These are phyloP conservation scores for Pseudochaenichthys georgianus DNA, from an alignment of 2,797 vertebrate genomes.

Conservation along the genomic window DNA sequence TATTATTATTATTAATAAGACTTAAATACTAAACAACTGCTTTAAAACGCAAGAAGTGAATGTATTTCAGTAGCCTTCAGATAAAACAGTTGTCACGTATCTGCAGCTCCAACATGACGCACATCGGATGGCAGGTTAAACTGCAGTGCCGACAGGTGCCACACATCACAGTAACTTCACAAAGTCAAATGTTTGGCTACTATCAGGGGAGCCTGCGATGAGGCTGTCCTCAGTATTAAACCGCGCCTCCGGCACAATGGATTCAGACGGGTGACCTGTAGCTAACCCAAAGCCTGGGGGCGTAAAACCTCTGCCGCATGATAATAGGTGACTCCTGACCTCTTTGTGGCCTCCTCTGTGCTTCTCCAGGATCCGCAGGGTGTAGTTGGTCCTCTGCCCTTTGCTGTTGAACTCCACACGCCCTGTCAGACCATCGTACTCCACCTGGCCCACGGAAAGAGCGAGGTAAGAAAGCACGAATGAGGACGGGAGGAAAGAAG, in stretches of 20 bases:
- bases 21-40: neutral
- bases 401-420: conserved; percentile 96
- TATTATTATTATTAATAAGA: neutral
- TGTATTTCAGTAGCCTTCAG: conserved; percentile 21
- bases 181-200: conserved; percentile 36
- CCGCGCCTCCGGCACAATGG: conserved; percentile 32
- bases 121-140: conserved; percentile 17
- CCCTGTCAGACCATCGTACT: conserved; percentile 93
- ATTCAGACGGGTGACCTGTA: conserved; percentile 57
- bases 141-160: conserved; percentile 21
- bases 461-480: conserved; percentile 22
- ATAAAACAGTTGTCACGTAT: conserved; percentile 29
- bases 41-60: neutral
- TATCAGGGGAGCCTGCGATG: conserved; percentile 26
- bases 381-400: conserved; percentile 96
- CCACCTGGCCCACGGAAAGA: conserved; percentile 83
- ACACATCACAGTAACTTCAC: conserved; percentile 19
- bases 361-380: conserved; percentile 92
- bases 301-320: conserved; percentile 42
- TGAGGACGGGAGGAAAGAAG: conserved; percentile 2
- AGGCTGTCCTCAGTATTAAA: conserved; percentile 63
- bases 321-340: conserved; percentile 83
- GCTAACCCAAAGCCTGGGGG: conserved; percentile 44
- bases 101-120: conserved; percentile 24
- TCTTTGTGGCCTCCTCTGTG: conserved; percentile 91